Evolutionary conservation across 2,797 vertebrate genomes (phyloP), one percentile per base, ranked within the genome.

Genomic region (Ispidina lecontei): DNA sequence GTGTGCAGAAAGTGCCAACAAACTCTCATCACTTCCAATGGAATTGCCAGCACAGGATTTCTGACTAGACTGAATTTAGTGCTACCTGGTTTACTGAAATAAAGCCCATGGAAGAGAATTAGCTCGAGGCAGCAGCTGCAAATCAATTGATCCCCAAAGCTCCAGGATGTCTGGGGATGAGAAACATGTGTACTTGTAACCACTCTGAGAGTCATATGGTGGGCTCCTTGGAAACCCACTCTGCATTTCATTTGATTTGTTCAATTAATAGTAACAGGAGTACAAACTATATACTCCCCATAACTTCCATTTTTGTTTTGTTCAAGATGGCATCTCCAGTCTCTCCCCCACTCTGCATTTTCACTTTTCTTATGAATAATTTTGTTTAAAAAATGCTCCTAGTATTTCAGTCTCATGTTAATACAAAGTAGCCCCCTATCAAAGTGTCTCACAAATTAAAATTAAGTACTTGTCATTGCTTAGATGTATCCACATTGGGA

Each of bases 41-140:
- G 90, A 75, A 68, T 80, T 83, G 65, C 76, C 77, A 47, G 56
- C 71, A 28, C 41, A 33, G 2, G 18, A 94, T 95, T 87, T 92
- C 72, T 71, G n/a, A 21, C 55, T 63, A 13, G 31, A 4, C 68
- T 89, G 91, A 82, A 86, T 84, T 89, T 82, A 92, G 68, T 92
- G 71, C 80, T 89, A 51, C 91, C 71, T 26, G 0, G 60, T 37
- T 65, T 78, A 51, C 67, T 80, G 79, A 93, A 92, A 85, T 72
- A 77, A 93, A 93, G 60, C 20, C 59, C 58, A 37, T 58, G 65
- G 75, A 94, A 86, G 58, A 89, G 56, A 80, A 74, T 69, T 92
- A 74, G 35, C 63, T 81, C 44, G 67, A 95, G 85, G 65, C 76
- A 87, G 58, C 52, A 60, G 41, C 89, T 0, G 0, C 87, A 95